Percentiles rank a stretch among this genome's conserved stretches.
These are phyloP conservation scores for Willisornis vidua DNA, from an alignment of 2,113 vertebrate genomes.

Conservation along the genomic window DNA sequence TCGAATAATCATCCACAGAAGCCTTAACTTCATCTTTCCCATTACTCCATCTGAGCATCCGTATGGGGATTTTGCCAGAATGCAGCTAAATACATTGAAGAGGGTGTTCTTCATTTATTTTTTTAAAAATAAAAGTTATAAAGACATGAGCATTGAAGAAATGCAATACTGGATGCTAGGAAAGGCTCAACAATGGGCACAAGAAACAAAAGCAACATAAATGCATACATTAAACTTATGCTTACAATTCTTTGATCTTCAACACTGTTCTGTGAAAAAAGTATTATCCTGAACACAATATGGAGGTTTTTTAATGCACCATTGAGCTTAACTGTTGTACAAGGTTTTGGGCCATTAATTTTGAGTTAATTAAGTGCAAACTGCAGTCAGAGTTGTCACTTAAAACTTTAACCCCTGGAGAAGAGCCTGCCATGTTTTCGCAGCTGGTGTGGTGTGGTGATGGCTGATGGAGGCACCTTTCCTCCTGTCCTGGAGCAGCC, in stretches of 20 bases:
- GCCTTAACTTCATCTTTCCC: neutral
- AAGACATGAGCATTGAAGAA: neutral
- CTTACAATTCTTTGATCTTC: neutral
- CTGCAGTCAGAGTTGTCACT: neutral
- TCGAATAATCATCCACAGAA: neutral
- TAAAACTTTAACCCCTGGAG: neutral
- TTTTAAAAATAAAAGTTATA: neutral
- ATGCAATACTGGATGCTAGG: neutral
- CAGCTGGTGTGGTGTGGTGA: neutral
- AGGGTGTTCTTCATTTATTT: neutral
- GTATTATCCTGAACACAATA: neutral
- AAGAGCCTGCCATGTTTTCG: fast-evolving
- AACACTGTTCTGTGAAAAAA: neutral
- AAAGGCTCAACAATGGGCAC: neutral
- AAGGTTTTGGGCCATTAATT: neutral
- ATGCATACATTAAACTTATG: neutral
- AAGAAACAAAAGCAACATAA: neutral
- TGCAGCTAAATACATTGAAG: neutral
- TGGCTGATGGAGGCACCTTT: neutral
- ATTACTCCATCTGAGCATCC: neutral
- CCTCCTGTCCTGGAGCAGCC: neutral
- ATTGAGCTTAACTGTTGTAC: neutral
- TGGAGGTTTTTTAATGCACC: neutral
- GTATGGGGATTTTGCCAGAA: neutral
- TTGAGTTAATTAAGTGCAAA: neutral